These are phyloP conservation scores for Drosophila lacteicornis DNA, from an alignment of 1,140 invertebrate genomes.

Conservation along the genomic window DNA sequence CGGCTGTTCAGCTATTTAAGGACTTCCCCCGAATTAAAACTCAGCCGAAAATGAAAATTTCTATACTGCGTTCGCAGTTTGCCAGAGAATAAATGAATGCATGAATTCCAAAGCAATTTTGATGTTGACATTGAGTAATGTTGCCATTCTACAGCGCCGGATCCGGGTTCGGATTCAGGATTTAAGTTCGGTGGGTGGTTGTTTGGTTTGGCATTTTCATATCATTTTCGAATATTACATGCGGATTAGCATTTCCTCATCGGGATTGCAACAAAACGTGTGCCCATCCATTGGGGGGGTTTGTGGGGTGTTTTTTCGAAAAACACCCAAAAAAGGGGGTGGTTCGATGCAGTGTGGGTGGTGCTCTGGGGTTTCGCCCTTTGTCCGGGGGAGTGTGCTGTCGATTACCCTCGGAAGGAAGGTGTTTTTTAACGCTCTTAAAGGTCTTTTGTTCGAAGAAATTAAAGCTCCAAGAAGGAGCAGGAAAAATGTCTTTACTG, in stretches of 20 bases:
- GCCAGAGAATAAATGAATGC: constrained; percentile 60
- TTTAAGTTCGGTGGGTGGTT: constrained; percentile 62
- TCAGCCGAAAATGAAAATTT: constrained; percentile 73
- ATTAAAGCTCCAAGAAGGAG: constrained; percentile 26
- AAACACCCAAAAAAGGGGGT: constrained; percentile 50
- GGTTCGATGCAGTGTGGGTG: constrained; percentile 40
- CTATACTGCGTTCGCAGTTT: constrained; percentile 47
- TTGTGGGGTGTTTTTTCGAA: constrained; percentile 18
- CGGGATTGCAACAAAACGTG: constrained; percentile 79
- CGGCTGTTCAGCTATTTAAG: constrained; percentile 76
- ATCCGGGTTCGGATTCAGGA: background rate
- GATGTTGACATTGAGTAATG: constrained; percentile 83
- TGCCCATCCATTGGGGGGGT: constrained; percentile 55
- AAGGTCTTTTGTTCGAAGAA: constrained; percentile 13
- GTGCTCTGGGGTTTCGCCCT: constrained; percentile 6
- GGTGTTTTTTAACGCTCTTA: constrained; percentile 44
- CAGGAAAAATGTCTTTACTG: background rate
- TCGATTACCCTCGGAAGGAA: constrained; percentile 44
- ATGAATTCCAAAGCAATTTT: constrained; percentile 83
- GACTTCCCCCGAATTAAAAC: constrained; percentile 59
- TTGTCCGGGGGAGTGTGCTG: constrained; percentile 42
- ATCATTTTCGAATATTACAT: constrained; percentile 84
- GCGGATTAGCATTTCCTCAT: constrained; percentile 84
- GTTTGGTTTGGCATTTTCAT: constrained; percentile 81
- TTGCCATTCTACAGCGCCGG: constrained; percentile 44